These are phyloP conservation scores for Novumbra hubbsi DNA, from an alignment of 2,797 vertebrate species.

Conservation along the genomic window DNA sequence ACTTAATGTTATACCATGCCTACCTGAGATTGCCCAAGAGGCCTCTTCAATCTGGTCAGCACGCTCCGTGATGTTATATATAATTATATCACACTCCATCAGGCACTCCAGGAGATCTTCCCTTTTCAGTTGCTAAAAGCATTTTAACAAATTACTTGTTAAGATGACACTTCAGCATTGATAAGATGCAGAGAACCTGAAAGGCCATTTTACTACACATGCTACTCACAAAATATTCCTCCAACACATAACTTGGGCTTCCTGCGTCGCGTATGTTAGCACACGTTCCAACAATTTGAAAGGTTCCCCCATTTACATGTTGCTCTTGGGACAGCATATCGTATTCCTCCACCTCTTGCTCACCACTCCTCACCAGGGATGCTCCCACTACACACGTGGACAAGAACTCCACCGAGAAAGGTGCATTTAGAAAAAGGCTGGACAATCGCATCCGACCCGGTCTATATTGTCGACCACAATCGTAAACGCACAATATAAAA, in stretches of 20 bases:
- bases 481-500: too few relatives aligned
- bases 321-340: neutral
- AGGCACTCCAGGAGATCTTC: constrained; percentile 76
- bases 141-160: neutral
- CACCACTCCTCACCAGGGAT: constrained; percentile 54
- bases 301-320: constrained; percentile 47
- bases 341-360: constrained; percentile 65
- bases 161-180: neutral
- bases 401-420: constrained; percentile 71
- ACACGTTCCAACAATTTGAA: constrained; percentile 84
- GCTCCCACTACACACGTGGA: constrained; percentile 63
- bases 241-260: constrained; percentile 57
- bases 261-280: constrained; percentile 28
- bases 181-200: neutral
- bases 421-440: neutral
- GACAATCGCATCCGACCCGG: neutral
- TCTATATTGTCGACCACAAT: too few relatives aligned
- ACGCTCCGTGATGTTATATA: constrained; percentile 87
- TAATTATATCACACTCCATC: constrained; percentile 81
- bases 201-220: neutral
- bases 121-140: constrained; percentile 62
- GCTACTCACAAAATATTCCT: constrained; percentile 78
- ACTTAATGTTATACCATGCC: constrained; percentile 35
- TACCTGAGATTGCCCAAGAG: constrained; percentile 85
- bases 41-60: constrained; percentile 82